Base-by-base conservation (phyloP, 1,140 invertebrate genomes). In the Drosophila lacertosa region DNA sequence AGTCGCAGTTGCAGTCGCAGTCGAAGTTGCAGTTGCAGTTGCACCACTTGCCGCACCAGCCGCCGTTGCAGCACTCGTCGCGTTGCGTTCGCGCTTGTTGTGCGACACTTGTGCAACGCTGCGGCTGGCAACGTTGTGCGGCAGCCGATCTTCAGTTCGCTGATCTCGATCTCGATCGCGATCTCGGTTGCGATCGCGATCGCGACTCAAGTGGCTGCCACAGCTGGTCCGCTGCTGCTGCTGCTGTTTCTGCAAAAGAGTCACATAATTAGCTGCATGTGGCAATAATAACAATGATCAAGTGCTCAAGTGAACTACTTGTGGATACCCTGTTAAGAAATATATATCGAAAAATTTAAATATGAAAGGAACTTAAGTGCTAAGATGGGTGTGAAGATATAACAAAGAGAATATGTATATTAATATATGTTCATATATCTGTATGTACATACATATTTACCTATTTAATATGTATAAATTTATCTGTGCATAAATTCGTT, bases 11-110 rank as follows among this genome's bases (percentile, higher is more conserved):
- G 40, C 18, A 10, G 40, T 3, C 4, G 24, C 1, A 6, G 24
- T 26, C 7, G 24, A 6, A 0, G 24, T 4, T 26, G 24, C 2
- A 6, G 93, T 91, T 40, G 78, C 74, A 69, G 88, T 54, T 11
- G 29, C 59, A 39, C 50, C 58, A 57, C 51, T 78, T n/a, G 47
- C 77, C n/a, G 54, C 54, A 20, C 39, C 70, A 9, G n/a, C 62
- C 1, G 20, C 13, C 53, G 24, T 9, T 35, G 32, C 51, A 2
- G 22, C 33, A 7, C 57, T 63, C 11, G 33, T 54, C 15, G 29
- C 72, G 39, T 53, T 77, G 70, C 79, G 78, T 60, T 82, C 79
- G 76, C 67, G 71, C 63, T 64, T 76, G 44, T 64, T 76, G 44
- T 77, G 70, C 32, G 71, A 83, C 67, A 83, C 55, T 83, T 63